Evolutionary conservation across 2,888 invertebrate genomes (phyloP), one percentile per base, ranked within the genome.

Genomic region (Sceliomorpha sp.): DNA sequence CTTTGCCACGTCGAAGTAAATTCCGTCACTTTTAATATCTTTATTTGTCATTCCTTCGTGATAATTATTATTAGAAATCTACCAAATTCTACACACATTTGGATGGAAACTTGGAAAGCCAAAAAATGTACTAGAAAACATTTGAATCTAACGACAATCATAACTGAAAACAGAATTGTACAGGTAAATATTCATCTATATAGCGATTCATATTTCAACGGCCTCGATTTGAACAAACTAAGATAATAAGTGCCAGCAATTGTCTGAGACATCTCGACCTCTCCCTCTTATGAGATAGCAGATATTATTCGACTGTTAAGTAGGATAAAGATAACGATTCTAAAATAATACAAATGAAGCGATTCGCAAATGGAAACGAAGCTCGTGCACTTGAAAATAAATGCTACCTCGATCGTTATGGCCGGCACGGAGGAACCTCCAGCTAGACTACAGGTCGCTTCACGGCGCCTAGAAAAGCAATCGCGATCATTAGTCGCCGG

Each of bases 391-490:
- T 31, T 15, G 14, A 47, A n/a, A n/a, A 51, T 36, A 26, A 44
- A 45, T 45, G 27, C 10, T 15, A 15, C 37, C 40, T 50, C 14
- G 50, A 59, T 59, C 48, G 50, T 45, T 51, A 47, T 31, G 9
- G 24, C 15, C 3, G 50, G 12, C 14, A 27, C 27, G 17, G 26
- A 27, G 14, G 42, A 63, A 47, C 48, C 24, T 64, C 42, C 37
- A 14, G 50, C 44, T 27, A 29, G 27, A 58, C 48, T 72, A 70
- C 69, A 70, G 71, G 72, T 77, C 70, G 75, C 76, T 75, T 78
- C 73, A 75, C 76, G 75, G 75, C 69, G 62, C 59, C 59, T 60
- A 62, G 68, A 78, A 77, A 75, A 78, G 70, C 73, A 72, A 74
- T 78, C 74, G 73, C 69, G 74, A 63, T 78, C 73, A 50, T 60